Evolutionary conservation across 2,113 vertebrate genomes (phyloP).

Genomic region (Lagopus leucura): DNA sequence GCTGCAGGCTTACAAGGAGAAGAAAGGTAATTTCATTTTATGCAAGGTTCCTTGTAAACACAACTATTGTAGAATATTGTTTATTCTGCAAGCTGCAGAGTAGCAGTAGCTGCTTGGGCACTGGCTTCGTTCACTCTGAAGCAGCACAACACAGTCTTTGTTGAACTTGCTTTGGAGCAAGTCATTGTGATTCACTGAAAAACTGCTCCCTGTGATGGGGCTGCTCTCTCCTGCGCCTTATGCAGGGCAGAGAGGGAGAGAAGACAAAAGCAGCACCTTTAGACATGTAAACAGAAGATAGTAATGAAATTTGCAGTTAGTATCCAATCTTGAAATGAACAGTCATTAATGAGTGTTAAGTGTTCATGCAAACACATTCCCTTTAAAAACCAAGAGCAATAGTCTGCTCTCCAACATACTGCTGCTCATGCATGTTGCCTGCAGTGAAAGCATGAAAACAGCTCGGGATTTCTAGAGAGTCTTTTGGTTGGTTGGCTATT

Average conservation of each 20-base stretch:
- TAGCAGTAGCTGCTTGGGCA: neutral
- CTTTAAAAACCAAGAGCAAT: neutral
- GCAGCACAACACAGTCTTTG: neutral
- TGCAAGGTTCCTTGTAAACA: neutral
- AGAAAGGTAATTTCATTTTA: neutral
- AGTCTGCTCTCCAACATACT: neutral
- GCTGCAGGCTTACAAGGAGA: neutral
- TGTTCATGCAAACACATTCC: neutral
- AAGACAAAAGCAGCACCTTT: neutral
- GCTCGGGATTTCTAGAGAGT: neutral
- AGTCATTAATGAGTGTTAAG: neutral
- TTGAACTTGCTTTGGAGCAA: neutral
- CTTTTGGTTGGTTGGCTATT: slow-evolving; percentile 1
- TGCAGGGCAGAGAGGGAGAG: neutral
- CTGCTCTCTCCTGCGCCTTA: neutral
- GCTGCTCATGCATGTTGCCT: neutral
- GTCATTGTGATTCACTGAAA: neutral
- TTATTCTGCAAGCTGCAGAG: slow-evolving; percentile 5
- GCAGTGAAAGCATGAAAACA: neutral
- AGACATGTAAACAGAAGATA: neutral
- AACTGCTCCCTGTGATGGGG: neutral
- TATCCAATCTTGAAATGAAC: neutral
- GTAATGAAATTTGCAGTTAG: neutral
- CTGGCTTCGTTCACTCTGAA: neutral
- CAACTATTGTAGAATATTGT: neutral